phyloP scores from a whole-genome alignment of 2,797 vertebrate species.

The Thamnophis elegans region DNA sequence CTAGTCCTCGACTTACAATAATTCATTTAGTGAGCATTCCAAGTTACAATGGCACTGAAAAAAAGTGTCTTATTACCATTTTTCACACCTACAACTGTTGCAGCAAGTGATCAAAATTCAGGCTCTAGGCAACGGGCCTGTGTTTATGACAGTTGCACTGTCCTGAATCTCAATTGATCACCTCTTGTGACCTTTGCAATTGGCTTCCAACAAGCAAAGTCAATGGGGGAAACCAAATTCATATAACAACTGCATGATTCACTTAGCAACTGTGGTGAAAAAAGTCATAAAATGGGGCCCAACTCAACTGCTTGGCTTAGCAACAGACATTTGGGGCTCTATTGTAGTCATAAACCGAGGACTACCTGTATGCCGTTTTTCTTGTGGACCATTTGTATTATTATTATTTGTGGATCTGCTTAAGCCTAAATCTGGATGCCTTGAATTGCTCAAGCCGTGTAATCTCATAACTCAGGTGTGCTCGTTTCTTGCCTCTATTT shows the following conservation, averaged over 20 bases:
- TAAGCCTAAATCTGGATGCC: neutral
- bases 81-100: neutral
- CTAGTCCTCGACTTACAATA: neutral
- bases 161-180: rapidly evolving
- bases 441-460: neutral
- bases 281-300: neutral
- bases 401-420: neutral
- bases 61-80: neutral
- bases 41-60: neutral
- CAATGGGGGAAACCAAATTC: neutral
- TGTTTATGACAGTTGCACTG: neutral
- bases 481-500: neutral
- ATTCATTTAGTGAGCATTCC: neutral
- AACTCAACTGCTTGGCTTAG: neutral
- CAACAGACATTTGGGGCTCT: neutral
- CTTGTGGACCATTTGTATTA: neutral
- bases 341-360: neutral
- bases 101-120: neutral
- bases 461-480: neutral
- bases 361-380: neutral
- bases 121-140: neutral
- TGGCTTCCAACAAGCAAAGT: neutral
- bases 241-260: neutral
- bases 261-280: neutral
- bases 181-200: neutral